Conservation (phyloP, 1,140 invertebrate genomes). For the Vollenhovia emeryi region DNA sequence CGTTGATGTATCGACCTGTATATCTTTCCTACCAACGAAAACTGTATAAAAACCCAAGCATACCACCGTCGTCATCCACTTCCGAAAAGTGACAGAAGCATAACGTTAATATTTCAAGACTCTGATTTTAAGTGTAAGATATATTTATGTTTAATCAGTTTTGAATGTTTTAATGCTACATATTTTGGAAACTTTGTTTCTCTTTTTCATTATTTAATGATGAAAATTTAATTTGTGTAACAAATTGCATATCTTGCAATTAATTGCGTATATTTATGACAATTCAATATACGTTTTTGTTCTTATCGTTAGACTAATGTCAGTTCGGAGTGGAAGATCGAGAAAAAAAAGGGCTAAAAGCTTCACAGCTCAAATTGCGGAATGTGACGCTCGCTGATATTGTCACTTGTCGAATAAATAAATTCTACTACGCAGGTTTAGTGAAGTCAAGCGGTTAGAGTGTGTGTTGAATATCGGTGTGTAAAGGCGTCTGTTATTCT, state of each 20-base stretch:
- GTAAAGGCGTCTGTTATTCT: constrained; percentile 24
- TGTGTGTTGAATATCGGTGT: constrained; percentile 45
- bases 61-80: constrained; percentile 16
- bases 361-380: neutral
- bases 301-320: constrained; percentile 10
- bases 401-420: neutral
- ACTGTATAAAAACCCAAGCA: neutral
- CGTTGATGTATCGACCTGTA: constrained; percentile 41
- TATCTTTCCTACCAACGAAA: constrained; percentile 18
- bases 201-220: neutral
- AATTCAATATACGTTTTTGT: neutral
- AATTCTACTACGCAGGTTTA: neutral
- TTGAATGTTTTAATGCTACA: neutral
- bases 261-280: neutral
- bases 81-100: neutral
- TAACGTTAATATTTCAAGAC: constrained; percentile 8
- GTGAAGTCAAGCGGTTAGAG: constrained; percentile 18
- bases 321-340: neutral
- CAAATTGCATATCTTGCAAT: neutral
- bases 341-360: neutral
- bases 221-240: neutral
- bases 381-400: neutral
- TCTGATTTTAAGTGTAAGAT: no score
- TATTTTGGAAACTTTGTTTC: neutral
- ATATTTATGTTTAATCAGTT: neutral